Base-by-base conservation (phyloP, 30 jellyfish, hydroid and myxozoan species). In the Mastigias papua region DNA sequence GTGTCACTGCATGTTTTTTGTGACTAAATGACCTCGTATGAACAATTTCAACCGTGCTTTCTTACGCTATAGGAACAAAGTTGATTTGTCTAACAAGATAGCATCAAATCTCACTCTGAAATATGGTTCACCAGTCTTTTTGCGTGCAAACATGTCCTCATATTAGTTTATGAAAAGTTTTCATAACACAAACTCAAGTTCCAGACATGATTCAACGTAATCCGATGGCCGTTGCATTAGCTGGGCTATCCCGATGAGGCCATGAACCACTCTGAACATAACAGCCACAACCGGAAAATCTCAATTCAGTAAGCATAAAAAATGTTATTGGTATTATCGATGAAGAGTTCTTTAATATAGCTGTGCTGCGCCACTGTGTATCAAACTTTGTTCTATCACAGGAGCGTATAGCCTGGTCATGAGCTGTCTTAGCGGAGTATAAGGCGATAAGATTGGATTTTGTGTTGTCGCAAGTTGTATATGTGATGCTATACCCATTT, bases 281-380 rank as follows among this genome's bases (percentile, higher is more conserved):
- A 25, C 84, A 50, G 7, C 96, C 96, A 58, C 96, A 87, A 29
- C 96, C 96, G 11, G 87, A 91, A 66, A 32, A 87, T 30, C 54
- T 73, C 37, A 78, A 46, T 29, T 78, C 92, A 4, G 96, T 79
- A 0, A 88, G 78, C 81, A 77, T n/a, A 58, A 76, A 88, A 30
- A 20, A 88, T 29, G 64, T 25, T 1, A 13, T 28, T 31, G 95
- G 84, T 49, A 86, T 70, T n/a, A 31, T 32, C 15, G 19, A 10
- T 15, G 23, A 16, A 2, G 57, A 10, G 7, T 19, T 8, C 23
- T 22, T 22, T 9, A 27, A 0, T 0, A 34, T 13, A 0, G 89
- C 90, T 15, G 84, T 7, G 6, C 54, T 58, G 23, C 95, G 63
- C 95, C 95, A 86, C 19, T 61, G 48, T 20, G 73, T 70, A 27